A percentile compares a stretch with the other conserved stretches of the same genome.
Conservation (phyloP, 2,797 vertebrate genomes). For the Xiphorhynchus erythropygius region DNA sequence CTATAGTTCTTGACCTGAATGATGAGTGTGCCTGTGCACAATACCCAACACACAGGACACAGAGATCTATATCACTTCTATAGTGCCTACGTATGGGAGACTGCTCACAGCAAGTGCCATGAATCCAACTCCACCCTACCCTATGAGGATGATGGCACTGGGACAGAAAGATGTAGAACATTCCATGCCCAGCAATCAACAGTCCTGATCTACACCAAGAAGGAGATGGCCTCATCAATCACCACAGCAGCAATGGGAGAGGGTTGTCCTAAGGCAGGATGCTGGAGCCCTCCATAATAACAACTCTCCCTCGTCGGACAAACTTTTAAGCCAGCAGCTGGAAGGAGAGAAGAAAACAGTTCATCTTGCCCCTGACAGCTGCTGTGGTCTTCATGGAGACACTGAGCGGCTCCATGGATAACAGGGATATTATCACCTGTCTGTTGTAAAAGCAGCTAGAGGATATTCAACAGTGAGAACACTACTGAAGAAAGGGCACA, state of each 20-base stretch:
- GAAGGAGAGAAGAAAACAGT: not conserved
- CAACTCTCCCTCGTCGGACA: not conserved
- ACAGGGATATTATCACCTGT: not conserved
- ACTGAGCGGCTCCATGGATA: not conserved
- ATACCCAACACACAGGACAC: not conserved
- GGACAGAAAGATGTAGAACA: not conserved
- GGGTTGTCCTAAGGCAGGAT: not conserved
- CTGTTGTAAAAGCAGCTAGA: not conserved
- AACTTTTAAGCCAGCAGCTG: not conserved
- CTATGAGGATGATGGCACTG: rapidly evolving
- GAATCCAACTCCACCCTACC: not conserved
- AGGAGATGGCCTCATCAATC: not conserved
- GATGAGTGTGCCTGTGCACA: not conserved
- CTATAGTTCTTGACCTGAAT: not conserved
- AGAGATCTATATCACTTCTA: not conserved
- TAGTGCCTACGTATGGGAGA: not conserved
- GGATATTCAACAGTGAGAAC: not conserved
- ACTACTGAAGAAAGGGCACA: not conserved
- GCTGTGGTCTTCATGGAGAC: not conserved
- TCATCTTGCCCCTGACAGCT: not conserved
- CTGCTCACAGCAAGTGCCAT: not conserved
- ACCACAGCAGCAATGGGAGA: not conserved
- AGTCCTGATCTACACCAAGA: not conserved
- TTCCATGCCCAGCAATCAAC: not conserved
- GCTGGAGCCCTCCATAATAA: not conserved